Evolutionary conservation across 2,888 invertebrate species (phyloP), one percentile per base, ranked within the genome.

Genomic region (Hypolimnas misippus): DNA sequence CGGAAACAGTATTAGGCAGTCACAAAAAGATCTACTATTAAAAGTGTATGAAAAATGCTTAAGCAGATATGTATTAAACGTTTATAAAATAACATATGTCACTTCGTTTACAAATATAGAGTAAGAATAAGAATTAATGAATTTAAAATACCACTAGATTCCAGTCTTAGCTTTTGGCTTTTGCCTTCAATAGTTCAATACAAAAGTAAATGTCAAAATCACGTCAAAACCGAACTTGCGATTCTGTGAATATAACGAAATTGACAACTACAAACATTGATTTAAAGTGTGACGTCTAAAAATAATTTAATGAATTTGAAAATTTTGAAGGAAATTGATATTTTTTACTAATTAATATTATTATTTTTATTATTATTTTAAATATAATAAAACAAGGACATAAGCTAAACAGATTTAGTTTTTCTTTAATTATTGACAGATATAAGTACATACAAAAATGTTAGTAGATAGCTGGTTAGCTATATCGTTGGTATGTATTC

Each of bases 401-500:
- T 12, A 1, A 16, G 16, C 0, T 19, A 1, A 38, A 46, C 8
- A 21, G 10, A 12, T 5, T 4, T 25, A 3, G 12, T 50, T 29
- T 12, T 53, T 16, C 16, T 44, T 16, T 40, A 35, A 33, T 31
- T 19, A 55, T 42, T 52, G 4, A 57, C 51, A 21, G 35, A 63
- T 54, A 25, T 55, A 63, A 17, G n/a, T 51, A 51, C 59, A 29
- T 57, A 44, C 35, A 19, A 52, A 33, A 46, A 46, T 40, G 31
- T 55, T 58, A 65, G 58, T 70, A 69, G 66, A 65, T 72, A 62
- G 67, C 70, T 72, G 69, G 71, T 59, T 69, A 69, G 67, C 62
- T 65, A 63, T 65, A 65, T 55, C 44, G 57, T 64, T 70, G 61
- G 61, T 68, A 68, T 61, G 75, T 84, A 85, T 87, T 91, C 91